These are phyloP conservation scores for Drosophila kohkoa DNA, from an alignment of 1,140 invertebrate species.

Conservation along the genomic window DNA sequence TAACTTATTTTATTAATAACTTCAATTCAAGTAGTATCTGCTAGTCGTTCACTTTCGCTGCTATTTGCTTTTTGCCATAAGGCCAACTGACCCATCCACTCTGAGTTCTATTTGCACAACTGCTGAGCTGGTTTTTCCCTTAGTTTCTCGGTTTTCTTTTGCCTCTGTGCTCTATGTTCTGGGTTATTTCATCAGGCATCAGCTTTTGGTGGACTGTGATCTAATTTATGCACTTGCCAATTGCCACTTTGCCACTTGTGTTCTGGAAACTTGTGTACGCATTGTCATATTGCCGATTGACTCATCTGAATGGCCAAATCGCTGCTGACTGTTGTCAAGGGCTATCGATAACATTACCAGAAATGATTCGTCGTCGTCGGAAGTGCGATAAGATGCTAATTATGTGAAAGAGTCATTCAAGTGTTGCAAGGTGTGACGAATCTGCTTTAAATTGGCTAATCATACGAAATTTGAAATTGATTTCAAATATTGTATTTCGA, in stretches of 20 bases:
- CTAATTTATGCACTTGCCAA: conserved; percentile 42
- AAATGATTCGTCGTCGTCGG: conserved; percentile 21
- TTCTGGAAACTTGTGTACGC: conserved; percentile 12
- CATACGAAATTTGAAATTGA: background rate
- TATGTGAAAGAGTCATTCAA: conserved; percentile 18
- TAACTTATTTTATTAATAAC: no score
- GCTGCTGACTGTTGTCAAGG: conserved; percentile 33
- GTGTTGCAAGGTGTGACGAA: conserved; percentile 20
- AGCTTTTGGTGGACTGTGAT: conserved; percentile 18
- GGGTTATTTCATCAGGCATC: conserved; percentile 33
- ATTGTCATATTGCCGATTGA: conserved; percentile 10
- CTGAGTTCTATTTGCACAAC: conserved; percentile 26
- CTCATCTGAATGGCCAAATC: conserved; percentile 15
- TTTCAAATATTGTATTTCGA: background rate
- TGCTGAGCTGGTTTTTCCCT: conserved; percentile 38
- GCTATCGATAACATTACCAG: background rate
- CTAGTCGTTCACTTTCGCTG: background rate
- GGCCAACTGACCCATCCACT: conserved; percentile 24
- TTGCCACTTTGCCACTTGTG: background rate
- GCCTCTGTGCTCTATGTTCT: conserved; percentile 1
- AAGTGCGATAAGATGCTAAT: conserved; percentile 40
- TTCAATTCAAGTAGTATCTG: background rate
- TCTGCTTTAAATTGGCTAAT: background rate
- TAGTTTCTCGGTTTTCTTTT: background rate
- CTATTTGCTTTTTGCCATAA: conserved; percentile 1